Base-by-base conservation (phyloP, 2,797 vertebrate species). In the Sebastes wilsoni region DNA sequence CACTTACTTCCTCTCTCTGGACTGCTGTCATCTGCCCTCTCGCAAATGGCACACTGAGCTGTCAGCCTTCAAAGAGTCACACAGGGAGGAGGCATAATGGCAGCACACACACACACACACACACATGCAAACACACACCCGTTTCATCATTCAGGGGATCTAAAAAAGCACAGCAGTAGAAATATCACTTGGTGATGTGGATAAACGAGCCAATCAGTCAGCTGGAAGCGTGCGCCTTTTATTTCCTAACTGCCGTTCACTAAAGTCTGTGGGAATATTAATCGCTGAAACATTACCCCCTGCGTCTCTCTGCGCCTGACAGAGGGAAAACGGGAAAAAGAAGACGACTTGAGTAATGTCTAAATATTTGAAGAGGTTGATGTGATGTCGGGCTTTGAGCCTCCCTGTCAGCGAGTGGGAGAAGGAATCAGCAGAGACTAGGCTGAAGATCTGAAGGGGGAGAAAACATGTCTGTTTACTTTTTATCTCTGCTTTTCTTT, bases 361-460 rank as follows among this genome's bases (percentile, higher is more conserved):
- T 94, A 93, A 94, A 94, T 95, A 92, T 93, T 93, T 93, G 92
- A 94, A 90, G 93, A 92, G 90, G 88, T 81, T 93, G 93, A 93
- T 93, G 89, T 89, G 90, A 90, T 92, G 88, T 90, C 71, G 59
- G 79, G 80, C 90, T 93, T 90, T 91, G 86, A 94, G 89, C 75
- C 77, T 83, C 78, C 9, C 88, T 92, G 93, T 92, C 93, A 92
- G 89, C 32, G 66, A 88, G 89, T 87, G 87, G 87, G 90, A 87
- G 86, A 80, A 80, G 82, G 82, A 93, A 90, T 92, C 89, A 89
- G 89, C 87, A 82, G 91, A 94, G 93, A 92, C 87, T 82, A 54
- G 54, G 65, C 75, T 89, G 82, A 83, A 91, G 89, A 93, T 94
- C 90, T 91, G 83, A 91, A 46, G 79, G 69, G 81, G 68, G 59